These are phyloP conservation scores for Acipenser transmontanus DNA, from an alignment of 2,797 vertebrate species.

Conservation along the genomic window DNA sequence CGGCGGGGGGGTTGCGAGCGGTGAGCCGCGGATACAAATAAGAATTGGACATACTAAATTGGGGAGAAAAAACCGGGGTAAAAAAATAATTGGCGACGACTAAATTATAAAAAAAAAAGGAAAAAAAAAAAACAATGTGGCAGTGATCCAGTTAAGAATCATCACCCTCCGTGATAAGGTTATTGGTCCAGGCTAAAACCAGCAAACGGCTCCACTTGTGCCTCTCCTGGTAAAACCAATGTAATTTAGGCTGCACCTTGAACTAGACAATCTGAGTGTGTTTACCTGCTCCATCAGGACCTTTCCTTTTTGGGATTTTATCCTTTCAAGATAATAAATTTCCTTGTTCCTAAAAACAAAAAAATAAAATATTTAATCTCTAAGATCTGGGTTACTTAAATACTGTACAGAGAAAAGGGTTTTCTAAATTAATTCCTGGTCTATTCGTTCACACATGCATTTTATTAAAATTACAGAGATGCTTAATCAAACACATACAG, in stretches of 20 bases:
- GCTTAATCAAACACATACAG: too few species aligned
- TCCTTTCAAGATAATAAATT: slow-evolving; percentile 2
- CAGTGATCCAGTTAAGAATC: not conserved
- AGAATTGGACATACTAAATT: too few species aligned
- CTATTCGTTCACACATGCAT: not conserved
- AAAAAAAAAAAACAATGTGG: too few species aligned
- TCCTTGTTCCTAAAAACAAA: slow-evolving; percentile 29
- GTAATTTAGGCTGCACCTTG: not conserved
- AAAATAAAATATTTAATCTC: not conserved
- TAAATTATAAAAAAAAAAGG: too few species aligned
- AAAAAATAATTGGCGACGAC: too few species aligned
- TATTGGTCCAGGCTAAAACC: not conserved
- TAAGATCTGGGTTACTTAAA: not conserved
- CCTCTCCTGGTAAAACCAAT: not conserved
- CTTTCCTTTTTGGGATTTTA: slow-evolving; percentile 17
- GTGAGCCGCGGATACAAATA: too few species aligned
- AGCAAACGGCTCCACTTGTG: not conserved
- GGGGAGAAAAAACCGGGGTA: too few species aligned
- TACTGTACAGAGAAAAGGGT: too few species aligned
- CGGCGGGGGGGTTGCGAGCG: too few species aligned
- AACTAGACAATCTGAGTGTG: not conserved
- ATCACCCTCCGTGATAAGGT: too few species aligned
- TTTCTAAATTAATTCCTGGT: not conserved
- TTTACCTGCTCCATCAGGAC: slow-evolving; percentile 37
- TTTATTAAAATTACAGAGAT: not conserved